A percentile compares a stretch with the other conserved stretches of the same genome.
Evolutionary conservation across 2,797 vertebrate genomes (phyloP).

Genomic region (Psittacula derbiana): DNA sequence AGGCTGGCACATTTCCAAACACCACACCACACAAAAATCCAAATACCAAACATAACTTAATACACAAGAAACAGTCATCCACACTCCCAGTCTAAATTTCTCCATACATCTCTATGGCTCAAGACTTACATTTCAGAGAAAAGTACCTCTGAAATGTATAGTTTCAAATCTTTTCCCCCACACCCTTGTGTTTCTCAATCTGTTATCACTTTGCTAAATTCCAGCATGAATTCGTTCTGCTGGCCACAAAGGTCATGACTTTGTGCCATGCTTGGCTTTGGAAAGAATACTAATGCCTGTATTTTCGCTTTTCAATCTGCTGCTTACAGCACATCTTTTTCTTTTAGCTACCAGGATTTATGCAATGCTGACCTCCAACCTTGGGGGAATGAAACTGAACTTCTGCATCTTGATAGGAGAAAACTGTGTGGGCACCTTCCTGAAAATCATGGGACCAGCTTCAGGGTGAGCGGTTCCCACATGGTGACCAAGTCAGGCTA

Average conservation of each 20-base stretch:
- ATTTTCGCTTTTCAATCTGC: background rate
- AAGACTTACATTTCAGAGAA: background rate
- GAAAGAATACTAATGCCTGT: background rate
- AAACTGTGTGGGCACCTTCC: background rate
- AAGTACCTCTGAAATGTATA: background rate
- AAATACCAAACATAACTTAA: background rate
- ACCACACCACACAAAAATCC: background rate
- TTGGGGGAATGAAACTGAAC: background rate
- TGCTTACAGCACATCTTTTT: background rate
- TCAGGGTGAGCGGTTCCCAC: background rate
- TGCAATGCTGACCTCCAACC: rapidly evolving
- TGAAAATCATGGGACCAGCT: background rate
- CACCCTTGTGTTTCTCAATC: background rate
- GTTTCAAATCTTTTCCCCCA: background rate
- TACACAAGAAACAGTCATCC: background rate
- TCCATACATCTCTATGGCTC: background rate
- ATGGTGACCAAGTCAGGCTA: background rate
- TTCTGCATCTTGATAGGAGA: background rate
- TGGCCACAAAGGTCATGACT: background rate
- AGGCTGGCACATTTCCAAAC: background rate
- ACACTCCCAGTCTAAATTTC: background rate
- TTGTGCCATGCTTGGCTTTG: background rate
- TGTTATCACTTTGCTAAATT: background rate
- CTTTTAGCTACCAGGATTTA: background rate
- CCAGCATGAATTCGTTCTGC: background rate